A percentile compares a stretch with the other conserved stretches of the same genome.
Evolutionary conservation across 2,113 vertebrate genomes (phyloP).

Genomic region (Isurus oxyrinchus): DNA sequence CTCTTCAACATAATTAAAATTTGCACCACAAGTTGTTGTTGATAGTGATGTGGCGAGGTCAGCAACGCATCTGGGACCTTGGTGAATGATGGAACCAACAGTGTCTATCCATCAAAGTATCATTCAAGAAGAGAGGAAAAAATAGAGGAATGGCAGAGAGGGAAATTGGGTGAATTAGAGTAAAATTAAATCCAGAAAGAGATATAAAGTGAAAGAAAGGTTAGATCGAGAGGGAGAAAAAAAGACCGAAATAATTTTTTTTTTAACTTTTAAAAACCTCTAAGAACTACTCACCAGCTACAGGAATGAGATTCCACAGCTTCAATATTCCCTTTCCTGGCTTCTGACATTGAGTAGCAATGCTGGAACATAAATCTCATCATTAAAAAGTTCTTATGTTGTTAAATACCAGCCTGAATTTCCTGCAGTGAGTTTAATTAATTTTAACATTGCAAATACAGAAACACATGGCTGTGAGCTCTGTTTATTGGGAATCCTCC

Average conservation of each 20-base stretch:
- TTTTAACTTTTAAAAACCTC: background rate
- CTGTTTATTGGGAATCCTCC: too few relatives aligned
- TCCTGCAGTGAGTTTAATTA: background rate
- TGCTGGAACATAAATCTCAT: background rate
- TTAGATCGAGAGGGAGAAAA: background rate
- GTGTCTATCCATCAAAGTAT: background rate
- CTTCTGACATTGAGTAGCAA: background rate
- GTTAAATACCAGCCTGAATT: background rate
- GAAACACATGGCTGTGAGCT: background rate
- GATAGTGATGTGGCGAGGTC: background rate
- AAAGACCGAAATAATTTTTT: background rate
- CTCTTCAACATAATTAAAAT: background rate
- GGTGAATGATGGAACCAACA: background rate
- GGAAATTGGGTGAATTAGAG: background rate
- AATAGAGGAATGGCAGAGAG: background rate
- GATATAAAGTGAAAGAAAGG: background rate
- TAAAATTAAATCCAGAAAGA: background rate
- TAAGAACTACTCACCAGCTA: background rate
- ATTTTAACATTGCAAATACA: background rate
- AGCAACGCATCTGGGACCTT: background rate
- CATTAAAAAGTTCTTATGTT: background rate
- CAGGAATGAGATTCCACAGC: background rate
- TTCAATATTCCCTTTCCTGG: background rate
- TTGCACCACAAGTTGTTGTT: background rate
- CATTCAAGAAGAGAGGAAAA: background rate